A percentile compares a stretch with the other conserved stretches of the same genome.
Evolutionary conservation across 2,797 vertebrate genomes (phyloP).

Genomic region (Eulemur coronatus): DNA sequence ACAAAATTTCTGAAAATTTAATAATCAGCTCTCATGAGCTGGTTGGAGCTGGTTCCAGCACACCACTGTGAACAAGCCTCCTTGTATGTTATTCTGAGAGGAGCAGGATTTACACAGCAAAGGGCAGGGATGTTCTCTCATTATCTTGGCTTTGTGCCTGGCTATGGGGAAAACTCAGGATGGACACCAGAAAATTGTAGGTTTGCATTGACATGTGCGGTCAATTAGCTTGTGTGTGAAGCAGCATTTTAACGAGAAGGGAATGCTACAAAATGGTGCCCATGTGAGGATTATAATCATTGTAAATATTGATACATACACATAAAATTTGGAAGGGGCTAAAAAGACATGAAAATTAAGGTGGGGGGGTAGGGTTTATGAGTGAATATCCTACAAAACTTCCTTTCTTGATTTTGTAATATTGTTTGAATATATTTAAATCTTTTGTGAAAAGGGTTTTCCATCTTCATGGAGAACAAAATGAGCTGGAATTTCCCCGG

Average conservation of each 20-base stretch:
- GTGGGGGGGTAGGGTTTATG: background rate
- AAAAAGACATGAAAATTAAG: slow-evolving; percentile 24
- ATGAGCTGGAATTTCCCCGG: background rate
- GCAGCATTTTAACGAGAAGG: background rate
- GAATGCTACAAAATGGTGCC: background rate
- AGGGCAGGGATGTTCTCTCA: background rate
- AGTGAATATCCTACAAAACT: background rate
- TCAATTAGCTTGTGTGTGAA: background rate
- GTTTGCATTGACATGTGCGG: slow-evolving; percentile 15
- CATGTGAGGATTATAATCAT: background rate
- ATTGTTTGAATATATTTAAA: background rate
- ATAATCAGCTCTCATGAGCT: background rate
- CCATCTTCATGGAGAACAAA: background rate
- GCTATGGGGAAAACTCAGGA: background rate
- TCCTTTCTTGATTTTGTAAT: slow-evolving; percentile 22
- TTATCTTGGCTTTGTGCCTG: background rate
- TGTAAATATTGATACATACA: background rate
- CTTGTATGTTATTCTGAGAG: background rate
- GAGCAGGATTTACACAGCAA: background rate
- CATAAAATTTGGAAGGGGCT: background rate
- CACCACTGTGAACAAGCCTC: background rate
- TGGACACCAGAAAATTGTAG: background rate
- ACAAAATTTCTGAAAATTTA: background rate
- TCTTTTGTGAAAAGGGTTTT: background rate
- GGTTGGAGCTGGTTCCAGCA: background rate